Evolutionary conservation across 2,797 vertebrate genomes (phyloP).

Genomic region (Myotis pilosus): DNA sequence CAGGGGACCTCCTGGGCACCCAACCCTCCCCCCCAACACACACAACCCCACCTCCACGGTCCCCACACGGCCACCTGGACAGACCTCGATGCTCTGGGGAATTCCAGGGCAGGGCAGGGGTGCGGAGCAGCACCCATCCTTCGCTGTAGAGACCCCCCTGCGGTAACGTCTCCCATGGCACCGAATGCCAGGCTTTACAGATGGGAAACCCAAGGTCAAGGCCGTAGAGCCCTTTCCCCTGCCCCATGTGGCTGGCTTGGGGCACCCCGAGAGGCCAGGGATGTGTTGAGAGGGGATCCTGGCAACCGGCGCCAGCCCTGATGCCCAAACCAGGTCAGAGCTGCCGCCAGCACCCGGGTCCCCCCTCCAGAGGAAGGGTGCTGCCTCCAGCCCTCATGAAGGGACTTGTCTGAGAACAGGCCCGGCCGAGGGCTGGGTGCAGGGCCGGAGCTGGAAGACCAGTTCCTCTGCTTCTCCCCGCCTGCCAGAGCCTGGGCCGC

Average conservation of each 20-base stretch:
- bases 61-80: neutral
- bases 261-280: too few relatives aligned
- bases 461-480: slow-evolving; percentile 49
- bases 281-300: neutral
- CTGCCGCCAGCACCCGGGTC: neutral
- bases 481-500: neutral
- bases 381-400: neutral
- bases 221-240: neutral
- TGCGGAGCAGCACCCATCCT: accelerated
- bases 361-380: neutral
- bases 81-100: neutral
- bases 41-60: too few relatives aligned
- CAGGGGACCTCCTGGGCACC: neutral
- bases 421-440: slow-evolving; percentile 33
- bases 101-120: neutral
- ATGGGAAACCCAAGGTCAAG: neutral
- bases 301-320: neutral
- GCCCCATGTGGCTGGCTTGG: neutral
- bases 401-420: slow-evolving; percentile 44
- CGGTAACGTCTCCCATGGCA: neutral
- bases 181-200: neutral
- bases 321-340: neutral
- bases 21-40: neutral
- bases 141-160: neutral
- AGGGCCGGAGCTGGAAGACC: slow-evolving; percentile 38